Evolutionary conservation across 2,888 invertebrate genomes (phyloP), one percentile per base, ranked within the genome.

Genomic region (Agrochola circellaris): DNA sequence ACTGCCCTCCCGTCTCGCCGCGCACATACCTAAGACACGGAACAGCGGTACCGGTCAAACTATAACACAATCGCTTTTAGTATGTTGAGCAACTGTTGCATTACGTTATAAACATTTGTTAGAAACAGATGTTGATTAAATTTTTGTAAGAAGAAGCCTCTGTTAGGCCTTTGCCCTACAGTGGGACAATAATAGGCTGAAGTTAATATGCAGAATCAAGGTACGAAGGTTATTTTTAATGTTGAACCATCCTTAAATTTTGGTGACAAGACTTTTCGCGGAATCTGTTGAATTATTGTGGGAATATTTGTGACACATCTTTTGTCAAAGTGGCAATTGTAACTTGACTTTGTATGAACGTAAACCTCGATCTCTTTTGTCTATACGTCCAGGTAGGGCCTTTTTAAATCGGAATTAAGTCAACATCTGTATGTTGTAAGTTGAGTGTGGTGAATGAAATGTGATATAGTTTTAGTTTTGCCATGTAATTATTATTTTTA

Each of bases 381-480:
- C 34, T 26, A 0, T 54, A 45, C 0, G 11, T 30, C 51, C 13
- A 30, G 26, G 13, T 45, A 9, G 9, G 11, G n/a, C 17, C 1
- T 23, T 54, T 48, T 51, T 1, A 3, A 45, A 30, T 60, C 58
- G 1, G 0, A 20, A 48, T 75, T 70, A 66, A 85, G 73, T 76
- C 83, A 74, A 65, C 38, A 76, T 71, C 38, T 65, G 68, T 58
- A 61, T 61, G n/a, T 34, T 77, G 26, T 68, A 51, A 45, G 64
- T 75, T 69, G 80, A 70, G 56, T 75, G 85, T 78, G 75, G 80
- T 72, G 82, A 78, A 73, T 88, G 88, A 83, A 85, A 81, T 87
- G 87, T 87, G 87, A 87, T 87, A 87, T 87, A 88, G 73, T 77
- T 75, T 83, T 79, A 87, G 81, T 86, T 84, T 79, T 61, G 79